Evolutionary conservation across 1,140 invertebrate genomes (phyloP), one percentile per base, ranked within the genome.

Genomic region (Panagrolaimus sp.): DNA sequence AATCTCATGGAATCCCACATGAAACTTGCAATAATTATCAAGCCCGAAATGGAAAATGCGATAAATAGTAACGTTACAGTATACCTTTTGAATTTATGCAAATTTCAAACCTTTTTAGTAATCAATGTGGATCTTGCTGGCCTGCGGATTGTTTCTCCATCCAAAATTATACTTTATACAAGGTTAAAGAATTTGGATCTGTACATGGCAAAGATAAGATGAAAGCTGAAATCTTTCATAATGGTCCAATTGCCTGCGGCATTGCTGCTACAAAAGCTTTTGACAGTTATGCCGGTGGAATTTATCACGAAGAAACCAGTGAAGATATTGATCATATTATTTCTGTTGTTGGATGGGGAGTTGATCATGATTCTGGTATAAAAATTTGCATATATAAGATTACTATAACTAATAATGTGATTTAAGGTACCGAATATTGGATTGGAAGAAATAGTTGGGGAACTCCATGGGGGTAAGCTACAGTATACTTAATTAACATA

Each of bases 1-100:
- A 75, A 58, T 28, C 76, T 15, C n/a, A 68, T n/a, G 86, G 86
- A 43, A 86, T 87, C 66, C 85, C 85, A 26, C 85, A 87, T 75
- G 86, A 87, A 70, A 86, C 86, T 38, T 81, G 79, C 73, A 87
- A 87, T 76, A 87, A 87, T 73, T 87, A 87, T 71, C 86, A 87
- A 72, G 86, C 86, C 7, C 84, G 84, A 52, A 82, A 87, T 74
- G 85, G 86, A 82, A 74, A 4, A 48, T 48, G 47, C 10, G 47
- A 48, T 24, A 48, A 48, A 48, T 9, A 48, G n/a, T 10, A 46
- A 9, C 45, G n/a, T 10, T 46, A n/a, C n/a, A n/a, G 45, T n/a
- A 46, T n/a, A 46, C 76, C 8, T 65, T 87, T 7, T 65, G 72
- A 43, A 86, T 84, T 65, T 86, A 84, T 74, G 87, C 83, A 12